Evolutionary conservation across 2,113 vertebrate species (phyloP).

Genomic region (Aegotheles bennettii): DNA sequence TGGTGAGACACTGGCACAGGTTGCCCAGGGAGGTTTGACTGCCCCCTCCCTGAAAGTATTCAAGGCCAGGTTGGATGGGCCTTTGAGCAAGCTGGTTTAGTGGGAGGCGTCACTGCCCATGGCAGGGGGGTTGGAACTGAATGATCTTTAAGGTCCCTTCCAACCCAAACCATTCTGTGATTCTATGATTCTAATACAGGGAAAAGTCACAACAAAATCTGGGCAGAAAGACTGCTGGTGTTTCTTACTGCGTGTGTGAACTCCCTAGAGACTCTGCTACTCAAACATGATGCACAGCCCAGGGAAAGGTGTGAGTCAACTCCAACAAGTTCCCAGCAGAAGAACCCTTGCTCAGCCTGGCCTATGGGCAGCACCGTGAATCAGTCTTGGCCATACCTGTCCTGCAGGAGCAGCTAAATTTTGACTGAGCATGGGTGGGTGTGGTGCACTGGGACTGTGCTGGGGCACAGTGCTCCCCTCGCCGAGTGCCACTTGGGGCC

Average conservation of each 20-base stretch:
- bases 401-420: neutral
- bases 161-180: no score
- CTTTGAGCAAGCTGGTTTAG: no score
- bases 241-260: neutral
- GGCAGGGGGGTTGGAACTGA: no score
- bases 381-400: fast-evolving
- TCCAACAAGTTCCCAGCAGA: neutral
- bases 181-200: no score
- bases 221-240: neutral
- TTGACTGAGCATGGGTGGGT: neutral
- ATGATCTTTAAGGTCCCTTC: no score
- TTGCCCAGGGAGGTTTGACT: no score
- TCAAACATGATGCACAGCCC: neutral
- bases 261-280: neutral
- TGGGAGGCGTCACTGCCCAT: no score
- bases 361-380: neutral
- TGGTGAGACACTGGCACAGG: no score
- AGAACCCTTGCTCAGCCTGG: fast-evolving
- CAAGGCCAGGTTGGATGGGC: no score
- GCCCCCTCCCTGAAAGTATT: no score
- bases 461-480: neutral
- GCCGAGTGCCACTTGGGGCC: fast-evolving
- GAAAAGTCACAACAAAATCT: neutral
- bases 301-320: neutral
- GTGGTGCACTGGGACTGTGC: fast-evolving